Evolutionary conservation across 2,797 vertebrate species (phyloP).

Genomic region (Steatocranus sp.): DNA sequence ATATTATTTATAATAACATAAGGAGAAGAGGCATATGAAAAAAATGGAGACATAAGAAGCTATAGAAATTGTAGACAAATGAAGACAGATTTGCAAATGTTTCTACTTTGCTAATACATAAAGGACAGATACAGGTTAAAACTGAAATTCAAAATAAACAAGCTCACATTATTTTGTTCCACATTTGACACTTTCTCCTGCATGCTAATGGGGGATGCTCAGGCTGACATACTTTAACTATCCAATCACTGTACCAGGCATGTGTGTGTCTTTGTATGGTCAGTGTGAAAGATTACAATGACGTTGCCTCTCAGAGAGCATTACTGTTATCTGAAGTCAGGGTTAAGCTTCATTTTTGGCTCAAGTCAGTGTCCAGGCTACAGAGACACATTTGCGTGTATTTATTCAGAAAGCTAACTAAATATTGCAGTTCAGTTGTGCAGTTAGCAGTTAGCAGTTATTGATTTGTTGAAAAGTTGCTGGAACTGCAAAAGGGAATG

Average conservation of each 20-base stretch:
- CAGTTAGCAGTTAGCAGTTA: background rate
- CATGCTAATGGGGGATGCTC: background rate
- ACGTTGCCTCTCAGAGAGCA: background rate
- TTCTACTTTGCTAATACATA: background rate
- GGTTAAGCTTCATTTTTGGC: background rate
- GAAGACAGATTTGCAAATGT: background rate
- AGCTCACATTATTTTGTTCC: background rate
- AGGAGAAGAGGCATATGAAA: background rate
- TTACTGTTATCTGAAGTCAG: background rate
- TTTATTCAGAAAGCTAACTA: background rate
- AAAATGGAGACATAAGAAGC: background rate
- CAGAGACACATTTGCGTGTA: background rate
- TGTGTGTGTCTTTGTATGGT: background rate
- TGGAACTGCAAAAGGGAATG: background rate
- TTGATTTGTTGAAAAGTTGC: background rate
- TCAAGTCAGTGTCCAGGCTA: background rate
- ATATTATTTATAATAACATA: background rate
- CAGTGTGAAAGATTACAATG: background rate
- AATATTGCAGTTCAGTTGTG: background rate
- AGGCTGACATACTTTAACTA: background rate
- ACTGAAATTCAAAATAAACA: background rate
- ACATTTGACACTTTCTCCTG: background rate
- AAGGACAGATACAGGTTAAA: background rate
- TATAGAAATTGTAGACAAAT: background rate
- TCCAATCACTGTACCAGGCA: background rate